Base-by-base conservation (phyloP, 2,797 vertebrate species). In the Xenops minutus region DNA sequence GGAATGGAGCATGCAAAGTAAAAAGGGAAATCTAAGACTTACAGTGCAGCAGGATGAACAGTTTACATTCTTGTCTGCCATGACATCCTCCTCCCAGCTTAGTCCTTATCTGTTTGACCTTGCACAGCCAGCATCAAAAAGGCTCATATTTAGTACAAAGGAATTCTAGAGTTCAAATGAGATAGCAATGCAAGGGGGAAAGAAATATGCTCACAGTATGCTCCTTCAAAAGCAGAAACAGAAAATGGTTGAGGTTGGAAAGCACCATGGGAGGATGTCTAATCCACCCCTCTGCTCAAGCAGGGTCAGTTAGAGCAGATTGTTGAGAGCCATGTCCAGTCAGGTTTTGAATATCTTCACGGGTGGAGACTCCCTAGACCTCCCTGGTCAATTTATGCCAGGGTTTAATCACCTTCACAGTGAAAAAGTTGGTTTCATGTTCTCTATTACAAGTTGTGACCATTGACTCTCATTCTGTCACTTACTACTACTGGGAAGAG, bases 11-110 rank as follows among this genome's bases (percentile, higher is more conserved):
- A 80, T 81, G 61, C 41, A 72, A 84, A 88, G 71, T 88, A 82
- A 89, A 88, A 89, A 84, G 66, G 51, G 76, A 87, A 91, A 94
- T 85, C 54, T 93, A 89, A 95, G 73, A 72, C 88, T 85, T 49
- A 10, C n/a, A 34, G 26, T 94, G 75, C 4, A 4, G 52, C 77
- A 55, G 55, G 46, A 89, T 84, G 89, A 96, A 92, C 69, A 74
- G 89, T 94, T 96, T 94, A 95, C 93, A 94, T 97, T 96, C 85
- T 91, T 97, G 77, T 93, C 86, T 95, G 68, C 93, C 88, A 58
- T 64, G 77, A 81, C 55, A 85, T 78, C 76, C 37, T 93, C 72
- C 94, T 96, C 82, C 66, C 95, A 88, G 81, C 55, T 93, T 89
- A 94, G 79, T 92, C 76, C 81, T 96, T 93, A 94, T 92, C 93